Evolutionary conservation across 2,888 invertebrate species (phyloP).

Genomic region (Brachylomia viminalis): DNA sequence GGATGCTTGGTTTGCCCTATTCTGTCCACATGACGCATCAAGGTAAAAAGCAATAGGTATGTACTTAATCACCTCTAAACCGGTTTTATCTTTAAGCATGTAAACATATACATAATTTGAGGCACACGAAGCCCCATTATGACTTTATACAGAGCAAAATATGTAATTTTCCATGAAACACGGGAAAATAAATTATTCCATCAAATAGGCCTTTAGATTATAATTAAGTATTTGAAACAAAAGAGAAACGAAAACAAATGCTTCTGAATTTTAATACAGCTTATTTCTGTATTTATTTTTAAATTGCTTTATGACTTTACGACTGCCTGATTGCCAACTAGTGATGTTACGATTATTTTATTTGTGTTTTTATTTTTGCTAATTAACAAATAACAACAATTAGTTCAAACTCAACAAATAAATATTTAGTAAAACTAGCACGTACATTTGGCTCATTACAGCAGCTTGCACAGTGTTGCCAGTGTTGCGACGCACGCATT

Average conservation of each 20-base stretch:
- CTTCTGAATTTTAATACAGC: conserved; percentile 1
- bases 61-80: not conserved
- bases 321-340: not conserved
- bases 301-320: conserved; percentile 7
- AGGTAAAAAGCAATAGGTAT: not conserved
- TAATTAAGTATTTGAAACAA: conserved; percentile 14
- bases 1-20: not conserved
- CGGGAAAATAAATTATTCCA: conserved; percentile 21
- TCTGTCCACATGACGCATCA: not conserved
- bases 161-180: conserved; percentile 12
- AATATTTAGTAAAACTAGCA: conserved; percentile 46
- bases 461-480: conserved; percentile 48
- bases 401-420: conserved; percentile 22
- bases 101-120: not conserved
- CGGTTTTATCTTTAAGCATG: not conserved
- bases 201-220: conserved; percentile 5
- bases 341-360: conserved; percentile 2
- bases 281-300: conserved; percentile 4
- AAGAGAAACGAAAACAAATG: conserved; percentile 18
- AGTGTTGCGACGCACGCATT: conserved; percentile 53
- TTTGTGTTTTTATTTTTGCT: not conserved
- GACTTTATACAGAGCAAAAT: conserved; percentile 15
- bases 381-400: conserved; percentile 31
- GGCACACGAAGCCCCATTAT: not conserved
- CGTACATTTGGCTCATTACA: conserved; percentile 53